A percentile compares a stretch with the other conserved stretches of the same genome.
These are phyloP conservation scores for Eupithecia insigniata DNA, from an alignment of 2,888 invertebrate genomes.

Conservation along the genomic window DNA sequence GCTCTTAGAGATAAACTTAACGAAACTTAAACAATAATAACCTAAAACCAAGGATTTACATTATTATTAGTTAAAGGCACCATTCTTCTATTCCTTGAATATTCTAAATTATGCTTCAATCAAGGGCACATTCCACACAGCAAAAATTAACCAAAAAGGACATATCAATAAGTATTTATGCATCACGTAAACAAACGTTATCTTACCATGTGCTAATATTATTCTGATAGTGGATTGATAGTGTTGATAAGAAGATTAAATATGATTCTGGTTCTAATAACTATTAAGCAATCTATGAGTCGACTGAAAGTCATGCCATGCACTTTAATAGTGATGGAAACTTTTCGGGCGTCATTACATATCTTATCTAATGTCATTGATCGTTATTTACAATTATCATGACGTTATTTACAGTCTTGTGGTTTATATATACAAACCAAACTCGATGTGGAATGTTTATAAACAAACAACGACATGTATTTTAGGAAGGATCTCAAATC, in stretches of 20 bases:
- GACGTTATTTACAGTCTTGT: no score
- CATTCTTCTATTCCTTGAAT: no score
- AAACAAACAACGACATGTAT: no score
- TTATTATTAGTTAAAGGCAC: no score
- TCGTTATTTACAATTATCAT: not conserved
- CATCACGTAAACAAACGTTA: conserved; percentile 39
- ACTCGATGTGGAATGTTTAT: no score
- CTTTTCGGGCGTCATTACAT: conserved; percentile 1
- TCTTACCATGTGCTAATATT: conserved; percentile 47
- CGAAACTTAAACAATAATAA: no score
- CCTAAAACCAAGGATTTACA: no score
- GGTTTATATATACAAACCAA: no score
- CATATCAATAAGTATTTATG: not conserved
- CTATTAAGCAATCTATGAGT: conserved; percentile 1
- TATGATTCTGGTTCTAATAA: conserved; percentile 35
- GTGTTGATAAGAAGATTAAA: conserved; percentile 49
- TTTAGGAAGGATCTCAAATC: no score
- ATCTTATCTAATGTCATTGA: not conserved
- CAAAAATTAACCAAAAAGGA: not conserved
- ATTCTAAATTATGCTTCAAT: not conserved
- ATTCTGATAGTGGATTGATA: conserved; percentile 46
- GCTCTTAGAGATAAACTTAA: no score
- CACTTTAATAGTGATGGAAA: conserved; percentile 7
- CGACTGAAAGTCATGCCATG: conserved; percentile 2
- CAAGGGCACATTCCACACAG: not conserved